Evolutionary conservation across 2,797 vertebrate species (phyloP).

Genomic region (Malacoctenus gilli): DNA sequence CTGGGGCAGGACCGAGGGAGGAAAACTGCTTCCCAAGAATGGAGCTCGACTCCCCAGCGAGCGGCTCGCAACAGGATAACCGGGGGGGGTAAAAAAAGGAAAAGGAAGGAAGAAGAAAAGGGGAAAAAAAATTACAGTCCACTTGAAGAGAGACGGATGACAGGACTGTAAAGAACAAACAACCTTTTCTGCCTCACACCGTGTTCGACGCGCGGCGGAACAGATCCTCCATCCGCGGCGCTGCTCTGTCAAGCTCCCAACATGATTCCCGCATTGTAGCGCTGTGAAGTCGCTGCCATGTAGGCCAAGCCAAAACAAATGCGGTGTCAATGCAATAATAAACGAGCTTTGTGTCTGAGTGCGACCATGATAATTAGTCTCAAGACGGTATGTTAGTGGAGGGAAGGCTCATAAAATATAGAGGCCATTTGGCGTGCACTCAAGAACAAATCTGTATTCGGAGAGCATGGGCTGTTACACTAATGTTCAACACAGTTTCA

Average conservation of each 20-base stretch:
- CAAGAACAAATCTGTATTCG: constrained; percentile 76
- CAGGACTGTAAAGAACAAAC: constrained; percentile 44
- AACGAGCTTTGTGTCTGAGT: constrained; percentile 78
- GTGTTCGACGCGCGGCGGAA: constrained; percentile 19
- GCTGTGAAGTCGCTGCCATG: constrained; percentile 60
- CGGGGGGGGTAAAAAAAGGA: no score
- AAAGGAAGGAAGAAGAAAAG: background rate
- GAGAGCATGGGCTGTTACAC: constrained; percentile 72
- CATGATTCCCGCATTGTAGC: constrained; percentile 36
- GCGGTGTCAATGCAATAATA: constrained; percentile 72
- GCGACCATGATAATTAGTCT: constrained; percentile 79
- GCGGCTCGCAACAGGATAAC: constrained; percentile 22
- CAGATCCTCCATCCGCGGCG: constrained; percentile 41
- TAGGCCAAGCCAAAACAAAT: constrained; percentile 76
- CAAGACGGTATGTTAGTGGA: constrained; percentile 71
- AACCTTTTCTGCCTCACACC: constrained; percentile 32
- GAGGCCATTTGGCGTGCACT: constrained; percentile 76
- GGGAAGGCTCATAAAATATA: constrained; percentile 78
- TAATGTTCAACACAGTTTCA: constrained; percentile 77
- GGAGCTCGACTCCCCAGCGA: constrained; percentile 50
- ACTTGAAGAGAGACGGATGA: constrained; percentile 46
- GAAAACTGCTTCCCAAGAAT: constrained; percentile 60
- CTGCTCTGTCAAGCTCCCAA: constrained; percentile 51
- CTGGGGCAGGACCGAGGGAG: constrained; percentile 59
- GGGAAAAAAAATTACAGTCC: constrained; percentile 35